Conservation (phyloP, 1,140 invertebrate genomes). For the silkworm (Bombyx mori) region DNA sequence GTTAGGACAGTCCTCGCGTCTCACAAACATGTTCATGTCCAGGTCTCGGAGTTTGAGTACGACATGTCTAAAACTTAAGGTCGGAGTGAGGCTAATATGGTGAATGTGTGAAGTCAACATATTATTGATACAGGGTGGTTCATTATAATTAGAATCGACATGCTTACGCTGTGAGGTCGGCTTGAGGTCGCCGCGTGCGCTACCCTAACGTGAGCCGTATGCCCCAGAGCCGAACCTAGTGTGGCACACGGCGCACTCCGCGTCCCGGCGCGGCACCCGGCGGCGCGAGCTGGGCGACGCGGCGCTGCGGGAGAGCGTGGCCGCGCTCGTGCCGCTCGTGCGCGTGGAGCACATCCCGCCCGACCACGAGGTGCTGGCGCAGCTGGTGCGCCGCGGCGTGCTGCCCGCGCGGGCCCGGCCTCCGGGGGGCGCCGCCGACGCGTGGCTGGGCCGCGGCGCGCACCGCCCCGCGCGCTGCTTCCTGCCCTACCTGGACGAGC, state of each 20-base stretch:
- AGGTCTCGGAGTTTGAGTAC: background rate
- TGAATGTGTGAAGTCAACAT: too few species aligned
- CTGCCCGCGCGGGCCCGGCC: conserved; percentile 17
- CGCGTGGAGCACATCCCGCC: conserved; percentile 91
- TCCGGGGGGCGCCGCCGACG: conserved; percentile 73
- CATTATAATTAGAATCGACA: too few species aligned
- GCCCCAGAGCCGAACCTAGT: conserved; percentile 88
- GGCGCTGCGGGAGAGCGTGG: conserved; percentile 88
- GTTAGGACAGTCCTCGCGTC: too few species aligned
- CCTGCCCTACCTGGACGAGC: conserved; percentile 94
- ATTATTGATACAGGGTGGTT: too few species aligned
- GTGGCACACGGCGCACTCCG: conserved; percentile 85
- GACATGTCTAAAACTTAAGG: too few species aligned
- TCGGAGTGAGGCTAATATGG: too few species aligned
- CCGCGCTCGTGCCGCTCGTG: conserved; percentile 86
- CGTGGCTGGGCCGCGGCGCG: conserved; percentile 89
- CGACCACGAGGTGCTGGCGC: conserved; percentile 85
- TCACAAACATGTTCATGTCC: background rate
- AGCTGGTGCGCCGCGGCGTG: conserved; percentile 86
- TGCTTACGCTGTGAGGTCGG: too few species aligned
- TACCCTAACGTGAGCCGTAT: background rate
- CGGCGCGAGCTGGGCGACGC: conserved; percentile 89
- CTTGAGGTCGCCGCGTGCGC: background rate
- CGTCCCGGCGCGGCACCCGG: conserved; percentile 83
- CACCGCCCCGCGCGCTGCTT: conserved; percentile 90